Evolutionary conservation across 2,113 vertebrate genomes (phyloP), one percentile per base, ranked within the genome.

Genomic region (Dolichotis patagonum): DNA sequence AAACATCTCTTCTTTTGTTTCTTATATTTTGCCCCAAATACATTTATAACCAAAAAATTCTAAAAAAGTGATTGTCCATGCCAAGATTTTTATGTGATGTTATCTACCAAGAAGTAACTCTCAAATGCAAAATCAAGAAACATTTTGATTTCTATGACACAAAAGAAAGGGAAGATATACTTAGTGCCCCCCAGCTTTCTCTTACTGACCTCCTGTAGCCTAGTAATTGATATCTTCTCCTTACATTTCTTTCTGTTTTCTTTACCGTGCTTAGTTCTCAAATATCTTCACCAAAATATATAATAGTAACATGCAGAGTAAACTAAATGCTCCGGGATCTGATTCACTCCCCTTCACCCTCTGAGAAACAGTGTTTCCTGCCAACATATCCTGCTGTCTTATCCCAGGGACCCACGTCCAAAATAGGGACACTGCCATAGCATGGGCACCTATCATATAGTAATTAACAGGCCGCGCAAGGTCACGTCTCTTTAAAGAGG

Each of bases 241-340:
- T 91, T 62, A 84, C 43, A 62, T 9, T 28, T 96, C 43, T 86
- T 71, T 86, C 82, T 95, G 30, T 52, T 54, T 83, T 67, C 75
- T 82, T 49, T 86, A 62, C 49, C 56, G 24, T 62, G 17, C 22
- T 88, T 84, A 92, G 35, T 69, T 67, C 62, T 75, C 17, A 90
- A 78, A 90, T 83, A 65, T 87, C 62, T 91, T 91, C 85, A 46
- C 30, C 41, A 69, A 95, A 95, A 87, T 62, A 77, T 38, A n/a
- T 46, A 94, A 65, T 38, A 95, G 43, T 62, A 90, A 83, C 30
- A 84, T n/a, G 7, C 54, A 60, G 49, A 52, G 54, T 19, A 80
- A 77, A 46, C 12, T 32, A 87, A 62, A 62, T 49, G 62, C 30
- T 67, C 32, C 56, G 65, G 81, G 19, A 58, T 58, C 2, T 56